These are phyloP conservation scores for Lutjanus erythropterus DNA, from an alignment of 2,113 vertebrate genomes.

Conservation along the genomic window DNA sequence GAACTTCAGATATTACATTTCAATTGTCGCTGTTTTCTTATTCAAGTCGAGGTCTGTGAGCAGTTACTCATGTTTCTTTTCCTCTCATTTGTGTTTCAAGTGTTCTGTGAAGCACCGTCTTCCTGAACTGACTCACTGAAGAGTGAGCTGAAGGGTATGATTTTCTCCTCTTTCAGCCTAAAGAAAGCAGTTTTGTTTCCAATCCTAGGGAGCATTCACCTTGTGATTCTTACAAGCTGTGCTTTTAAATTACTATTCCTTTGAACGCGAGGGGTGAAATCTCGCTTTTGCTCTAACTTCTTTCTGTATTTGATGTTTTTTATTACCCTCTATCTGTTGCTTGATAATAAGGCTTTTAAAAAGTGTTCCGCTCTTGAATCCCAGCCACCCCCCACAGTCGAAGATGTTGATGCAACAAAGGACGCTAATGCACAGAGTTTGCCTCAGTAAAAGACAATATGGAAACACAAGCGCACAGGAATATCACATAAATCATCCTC, in stretches of 20 bases:
- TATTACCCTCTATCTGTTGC: conserved; percentile 24
- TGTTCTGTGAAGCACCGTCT: background rate
- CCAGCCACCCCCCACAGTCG: background rate
- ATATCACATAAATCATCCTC: conserved; percentile 14
- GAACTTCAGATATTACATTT: background rate
- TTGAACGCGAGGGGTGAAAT: conserved; percentile 16
- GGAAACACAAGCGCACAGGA: background rate
- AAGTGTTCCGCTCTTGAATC: background rate
- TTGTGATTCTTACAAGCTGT: conserved; percentile 43
- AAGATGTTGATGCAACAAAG: background rate
- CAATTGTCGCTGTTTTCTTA: background rate
- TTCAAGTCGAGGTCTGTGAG: background rate
- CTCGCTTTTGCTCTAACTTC: background rate
- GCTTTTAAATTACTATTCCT: conserved; percentile 50
- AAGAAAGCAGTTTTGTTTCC: conserved; percentile 47
- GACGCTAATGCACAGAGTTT: conserved; percentile 7
- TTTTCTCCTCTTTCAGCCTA: conserved; percentile 17
- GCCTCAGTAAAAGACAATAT: background rate
- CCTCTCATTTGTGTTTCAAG: conserved; percentile 24
- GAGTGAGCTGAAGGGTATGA: conserved; percentile 9
- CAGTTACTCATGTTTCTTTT: background rate
- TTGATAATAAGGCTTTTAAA: conserved; percentile 31
- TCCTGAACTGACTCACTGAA: conserved; percentile 1
- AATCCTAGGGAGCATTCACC: conserved; percentile 38
- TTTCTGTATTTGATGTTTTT: conserved; percentile 17